These are phyloP conservation scores for Zootermopsis nevadensis DNA, from an alignment of 2,888 invertebrate genomes.

Conservation along the genomic window DNA sequence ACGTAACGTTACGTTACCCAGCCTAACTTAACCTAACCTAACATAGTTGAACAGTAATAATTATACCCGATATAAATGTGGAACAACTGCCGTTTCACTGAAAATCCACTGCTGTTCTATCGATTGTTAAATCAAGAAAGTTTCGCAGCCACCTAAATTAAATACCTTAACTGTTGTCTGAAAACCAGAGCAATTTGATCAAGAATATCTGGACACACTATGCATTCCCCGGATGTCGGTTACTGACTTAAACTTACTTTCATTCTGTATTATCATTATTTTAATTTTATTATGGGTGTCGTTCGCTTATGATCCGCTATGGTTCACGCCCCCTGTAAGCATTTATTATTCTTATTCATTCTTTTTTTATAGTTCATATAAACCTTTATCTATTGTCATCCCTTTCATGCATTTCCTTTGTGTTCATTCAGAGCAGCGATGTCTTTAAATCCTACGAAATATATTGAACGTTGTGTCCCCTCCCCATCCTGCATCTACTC, in stretches of 20 bases:
- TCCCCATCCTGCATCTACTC: background rate
- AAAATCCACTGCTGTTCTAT: too few species aligned
- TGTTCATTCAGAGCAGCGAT: background rate
- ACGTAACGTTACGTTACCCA: too few species aligned
- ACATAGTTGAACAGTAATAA: too few species aligned
- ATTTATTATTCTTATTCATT: slow-evolving; percentile 27
- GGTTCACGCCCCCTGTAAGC: slow-evolving; percentile 14
- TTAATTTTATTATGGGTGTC: slow-evolving; percentile 28
- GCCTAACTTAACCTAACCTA: too few species aligned
- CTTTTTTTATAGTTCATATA: slow-evolving; percentile 12
- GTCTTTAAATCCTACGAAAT: slow-evolving; percentile 6
- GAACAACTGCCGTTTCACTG: too few species aligned
- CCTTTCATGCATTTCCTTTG: slow-evolving; percentile 14
- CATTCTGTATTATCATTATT: background rate
- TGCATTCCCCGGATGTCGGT: background rate
- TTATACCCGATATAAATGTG: too few species aligned
- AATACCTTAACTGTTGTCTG: too few species aligned
- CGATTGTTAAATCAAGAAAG: too few species aligned
- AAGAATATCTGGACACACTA: background rate
- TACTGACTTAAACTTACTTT: background rate
- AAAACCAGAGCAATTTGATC: too few species aligned
- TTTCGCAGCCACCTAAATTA: too few species aligned
- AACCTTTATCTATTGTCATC: slow-evolving; percentile 17
- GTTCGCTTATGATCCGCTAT: slow-evolving; percentile 7
- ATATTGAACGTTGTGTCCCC: background rate